A percentile compares a stretch with the other conserved stretches of the same genome.
These are phyloP conservation scores for Carduelis carduelis DNA, from an alignment of 2,797 vertebrate species.

Conservation along the genomic window DNA sequence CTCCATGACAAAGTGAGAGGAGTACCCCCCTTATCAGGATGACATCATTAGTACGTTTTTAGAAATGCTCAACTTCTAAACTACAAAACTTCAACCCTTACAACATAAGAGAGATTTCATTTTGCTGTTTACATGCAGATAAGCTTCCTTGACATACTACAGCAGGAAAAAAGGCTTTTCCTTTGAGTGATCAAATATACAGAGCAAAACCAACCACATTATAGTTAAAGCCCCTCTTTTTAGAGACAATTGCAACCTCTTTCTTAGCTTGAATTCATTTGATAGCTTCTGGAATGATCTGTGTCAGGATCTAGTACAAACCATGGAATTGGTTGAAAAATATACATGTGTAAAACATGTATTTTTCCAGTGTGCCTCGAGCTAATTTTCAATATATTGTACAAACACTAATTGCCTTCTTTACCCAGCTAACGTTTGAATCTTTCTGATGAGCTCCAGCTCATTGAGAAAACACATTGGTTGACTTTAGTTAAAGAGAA, in stretches of 20 bases:
- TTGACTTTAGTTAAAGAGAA: slow-evolving; percentile 21
- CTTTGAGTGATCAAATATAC: neutral
- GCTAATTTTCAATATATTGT: neutral
- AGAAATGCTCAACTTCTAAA: neutral
- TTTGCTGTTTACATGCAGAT: neutral
- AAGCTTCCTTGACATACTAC: neutral
- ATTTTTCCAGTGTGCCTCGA: neutral
- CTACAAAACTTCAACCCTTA: neutral
- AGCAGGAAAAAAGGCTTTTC: neutral
- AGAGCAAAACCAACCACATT: neutral
- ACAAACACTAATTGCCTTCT: slow-evolving; percentile 17
- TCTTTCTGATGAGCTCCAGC: neutral
- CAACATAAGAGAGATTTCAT: neutral
- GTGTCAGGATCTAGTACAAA: neutral
- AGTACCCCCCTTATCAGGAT: neutral
- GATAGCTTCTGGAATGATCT: neutral
- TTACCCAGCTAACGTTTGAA: neutral
- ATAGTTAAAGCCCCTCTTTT: neutral
- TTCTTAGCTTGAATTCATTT: neutral
- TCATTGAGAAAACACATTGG: slow-evolving; percentile 13
- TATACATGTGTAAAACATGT: neutral
- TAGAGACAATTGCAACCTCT: neutral
- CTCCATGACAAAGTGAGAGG: neutral
- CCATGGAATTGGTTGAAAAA: neutral
- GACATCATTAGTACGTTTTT: neutral